Evolutionary conservation across 2,888 invertebrate genomes (phyloP).

Genomic region (Eupithecia pulchellata): DNA sequence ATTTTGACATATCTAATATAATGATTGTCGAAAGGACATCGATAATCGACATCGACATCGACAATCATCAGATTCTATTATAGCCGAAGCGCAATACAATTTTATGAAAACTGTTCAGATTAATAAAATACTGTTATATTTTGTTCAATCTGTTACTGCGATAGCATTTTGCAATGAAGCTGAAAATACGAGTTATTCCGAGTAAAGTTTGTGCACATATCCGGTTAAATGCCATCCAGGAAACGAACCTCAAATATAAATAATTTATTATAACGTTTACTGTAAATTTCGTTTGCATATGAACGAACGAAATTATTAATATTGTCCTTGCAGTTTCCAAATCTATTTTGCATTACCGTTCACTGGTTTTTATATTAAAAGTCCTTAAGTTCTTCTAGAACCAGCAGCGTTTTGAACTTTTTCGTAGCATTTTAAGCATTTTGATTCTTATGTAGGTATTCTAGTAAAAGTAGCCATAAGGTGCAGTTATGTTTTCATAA

Average conservation of each 20-base stretch:
- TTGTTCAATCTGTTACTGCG: background rate
- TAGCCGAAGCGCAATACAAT: background rate
- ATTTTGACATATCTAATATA: no score
- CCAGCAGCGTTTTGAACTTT: no score
- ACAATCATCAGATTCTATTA: no score
- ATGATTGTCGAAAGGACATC: no score
- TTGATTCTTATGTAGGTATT: no score
- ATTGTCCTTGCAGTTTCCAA: background rate
- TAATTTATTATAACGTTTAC: background rate
- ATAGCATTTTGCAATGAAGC: background rate
- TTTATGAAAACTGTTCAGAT: background rate
- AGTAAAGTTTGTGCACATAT: background rate
- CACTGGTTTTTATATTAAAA: background rate
- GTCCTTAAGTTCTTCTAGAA: no score
- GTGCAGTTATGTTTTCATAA: no score
- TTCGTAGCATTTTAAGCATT: no score
- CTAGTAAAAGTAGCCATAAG: no score
- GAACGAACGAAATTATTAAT: background rate
- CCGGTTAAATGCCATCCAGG: background rate
- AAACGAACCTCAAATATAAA: background rate
- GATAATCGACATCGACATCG: no score
- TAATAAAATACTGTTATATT: background rate
- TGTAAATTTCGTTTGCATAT: background rate
- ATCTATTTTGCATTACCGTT: background rate
- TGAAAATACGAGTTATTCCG: background rate